phyloP scores from a whole-genome alignment of 2,113 vertebrate genomes.

The Rhinichthys klamathensis region DNA sequence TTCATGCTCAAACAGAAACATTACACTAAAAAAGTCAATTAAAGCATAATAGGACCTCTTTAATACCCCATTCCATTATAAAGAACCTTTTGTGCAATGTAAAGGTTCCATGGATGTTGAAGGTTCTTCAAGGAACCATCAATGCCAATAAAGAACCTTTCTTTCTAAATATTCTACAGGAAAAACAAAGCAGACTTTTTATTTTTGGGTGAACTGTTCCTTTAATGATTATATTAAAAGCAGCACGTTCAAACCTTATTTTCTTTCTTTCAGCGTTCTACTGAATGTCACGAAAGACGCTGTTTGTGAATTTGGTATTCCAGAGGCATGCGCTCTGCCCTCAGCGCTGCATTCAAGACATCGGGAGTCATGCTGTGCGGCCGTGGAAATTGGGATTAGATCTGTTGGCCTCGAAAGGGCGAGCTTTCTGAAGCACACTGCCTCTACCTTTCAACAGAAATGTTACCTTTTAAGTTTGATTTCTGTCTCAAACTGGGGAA shows the following conservation, averaged over 20 bases:
- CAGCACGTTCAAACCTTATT: not conserved
- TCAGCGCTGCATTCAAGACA: constrained; percentile 24
- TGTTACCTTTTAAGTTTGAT: constrained; percentile 43
- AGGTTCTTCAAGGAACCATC: too few relatives aligned
- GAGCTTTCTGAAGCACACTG: constrained; percentile 30
- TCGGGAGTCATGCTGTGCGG: constrained; percentile 35
- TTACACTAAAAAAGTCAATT: too few relatives aligned
- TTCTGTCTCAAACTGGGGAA: constrained; percentile 29
- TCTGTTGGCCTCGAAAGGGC: constrained; percentile 46
- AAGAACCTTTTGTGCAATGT: too few relatives aligned
- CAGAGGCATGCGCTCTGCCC: constrained; percentile 19
- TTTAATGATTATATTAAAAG: not conserved
- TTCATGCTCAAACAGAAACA: too few relatives aligned
- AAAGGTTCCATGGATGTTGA: too few relatives aligned
- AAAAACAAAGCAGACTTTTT: not conserved
- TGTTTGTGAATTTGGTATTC: constrained; percentile 39
- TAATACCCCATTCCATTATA: too few relatives aligned
- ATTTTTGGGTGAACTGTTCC: not conserved
- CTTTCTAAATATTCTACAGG: too few relatives aligned
- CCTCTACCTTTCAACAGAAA: constrained; percentile 32
- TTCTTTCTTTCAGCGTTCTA: not conserved
- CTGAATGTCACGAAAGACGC: constrained; percentile 17
- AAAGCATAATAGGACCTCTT: too few relatives aligned
- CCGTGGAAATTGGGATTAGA: constrained; percentile 44
- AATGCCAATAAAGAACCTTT: too few relatives aligned